Conservation (phyloP, 2,797 vertebrate genomes). For the Enteromius fasciolatus region DNA sequence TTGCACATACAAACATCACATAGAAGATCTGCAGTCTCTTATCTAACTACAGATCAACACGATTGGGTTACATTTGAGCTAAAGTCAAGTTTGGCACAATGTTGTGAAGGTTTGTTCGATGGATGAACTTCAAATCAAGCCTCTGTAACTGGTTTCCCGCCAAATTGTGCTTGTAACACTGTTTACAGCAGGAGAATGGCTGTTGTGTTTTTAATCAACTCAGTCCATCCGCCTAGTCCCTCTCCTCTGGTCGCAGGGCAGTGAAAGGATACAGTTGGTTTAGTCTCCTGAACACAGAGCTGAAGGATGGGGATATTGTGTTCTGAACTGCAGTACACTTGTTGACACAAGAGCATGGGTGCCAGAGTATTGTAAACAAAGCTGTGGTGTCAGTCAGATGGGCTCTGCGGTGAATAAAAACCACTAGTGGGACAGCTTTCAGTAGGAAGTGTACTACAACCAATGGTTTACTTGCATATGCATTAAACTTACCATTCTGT, state of each 20-base stretch:
- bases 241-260: conserved; percentile 5
- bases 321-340: conserved; percentile 14
- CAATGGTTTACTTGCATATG: not conserved
- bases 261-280: conserved; percentile 28
- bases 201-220: not conserved
- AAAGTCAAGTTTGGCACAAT: conserved; percentile 3
- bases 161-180: conserved; percentile 1
- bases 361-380: conserved; percentile 30
- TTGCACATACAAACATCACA: conserved; percentile 57
- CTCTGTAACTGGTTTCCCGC: conserved; percentile 17
- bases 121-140: conserved; percentile 12
- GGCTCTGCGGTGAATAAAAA: conserved; percentile 9
- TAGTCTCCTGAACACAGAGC: conserved; percentile 19
- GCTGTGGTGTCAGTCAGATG: conserved; percentile 14
- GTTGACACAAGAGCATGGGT: conserved; percentile 4
- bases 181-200: conserved; percentile 18
- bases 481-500: not conserved
- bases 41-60: not conserved
- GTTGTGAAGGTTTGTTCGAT: not conserved
- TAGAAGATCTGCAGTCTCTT: conserved; percentile 61
- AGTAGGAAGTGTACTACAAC: not conserved
- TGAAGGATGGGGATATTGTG: conserved; percentile 20
- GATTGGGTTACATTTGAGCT: not conserved
- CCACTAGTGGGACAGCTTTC: not conserved
- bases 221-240: not conserved